Evolutionary conservation across 2,797 vertebrate genomes (phyloP).

Genomic region (Cichlasoma orientale): DNA sequence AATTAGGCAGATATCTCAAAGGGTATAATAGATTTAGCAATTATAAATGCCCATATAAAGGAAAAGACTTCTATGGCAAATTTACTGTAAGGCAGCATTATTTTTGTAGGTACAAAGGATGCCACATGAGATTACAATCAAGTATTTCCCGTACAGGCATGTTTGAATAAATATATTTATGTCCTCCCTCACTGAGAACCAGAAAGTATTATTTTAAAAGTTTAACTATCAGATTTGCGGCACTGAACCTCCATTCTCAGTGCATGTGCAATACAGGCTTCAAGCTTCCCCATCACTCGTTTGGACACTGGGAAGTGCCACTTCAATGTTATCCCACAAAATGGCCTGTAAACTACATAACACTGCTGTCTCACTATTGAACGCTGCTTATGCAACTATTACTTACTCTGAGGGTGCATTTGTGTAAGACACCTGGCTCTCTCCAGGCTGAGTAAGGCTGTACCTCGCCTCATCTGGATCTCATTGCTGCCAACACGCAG

Average conservation of each 20-base stretch:
- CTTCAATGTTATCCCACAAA: slow-evolving; percentile 30
- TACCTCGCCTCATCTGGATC: slow-evolving; percentile 34
- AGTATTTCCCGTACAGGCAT: slow-evolving; percentile 7
- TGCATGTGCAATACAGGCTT: neutral
- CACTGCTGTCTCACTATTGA: neutral
- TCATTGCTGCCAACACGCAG: slow-evolving; percentile 21
- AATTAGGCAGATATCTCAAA: slow-evolving; percentile 50
- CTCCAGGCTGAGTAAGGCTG: slow-evolving; percentile 19
- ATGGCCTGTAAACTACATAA: slow-evolving; percentile 8
- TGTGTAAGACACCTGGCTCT: slow-evolving; percentile 30
- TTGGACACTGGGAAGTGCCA: neutral
- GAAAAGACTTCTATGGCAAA: neutral
- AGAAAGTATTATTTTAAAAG: neutral
- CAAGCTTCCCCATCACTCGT: neutral
- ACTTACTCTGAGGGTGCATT: neutral
- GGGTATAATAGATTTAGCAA: slow-evolving; percentile 42
- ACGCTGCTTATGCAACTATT: neutral
- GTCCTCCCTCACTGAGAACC: neutral
- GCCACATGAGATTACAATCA: slow-evolving; percentile 49
- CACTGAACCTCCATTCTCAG: neutral
- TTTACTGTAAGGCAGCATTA: neutral
- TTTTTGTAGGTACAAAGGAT: slow-evolving; percentile 38
- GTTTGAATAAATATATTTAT: neutral
- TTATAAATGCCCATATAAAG: slow-evolving; percentile 39
- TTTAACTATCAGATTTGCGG: neutral